These are phyloP conservation scores for Enteromius argenteus DNA, from an alignment of 2,797 vertebrate genomes.

Conservation along the genomic window DNA sequence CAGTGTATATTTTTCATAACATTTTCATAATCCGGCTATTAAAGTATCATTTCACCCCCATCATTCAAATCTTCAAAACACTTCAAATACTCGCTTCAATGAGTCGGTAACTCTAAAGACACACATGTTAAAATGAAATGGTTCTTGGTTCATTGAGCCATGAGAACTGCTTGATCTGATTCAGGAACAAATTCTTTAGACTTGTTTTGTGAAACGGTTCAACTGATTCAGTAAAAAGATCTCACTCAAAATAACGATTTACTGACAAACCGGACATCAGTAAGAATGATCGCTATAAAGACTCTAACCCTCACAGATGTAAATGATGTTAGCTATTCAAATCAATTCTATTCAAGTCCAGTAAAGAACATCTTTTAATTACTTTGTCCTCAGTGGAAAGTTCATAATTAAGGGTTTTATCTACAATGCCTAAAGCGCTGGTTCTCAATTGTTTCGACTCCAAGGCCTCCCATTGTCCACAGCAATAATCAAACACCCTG, in stretches of 20 bases:
- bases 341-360: slow-evolving; percentile 8
- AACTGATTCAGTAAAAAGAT: slow-evolving; percentile 17
- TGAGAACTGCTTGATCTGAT: not conserved
- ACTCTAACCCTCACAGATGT: not conserved
- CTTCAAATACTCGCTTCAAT: not conserved
- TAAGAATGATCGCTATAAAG: not conserved
- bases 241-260: not conserved
- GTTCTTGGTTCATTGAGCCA: not conserved
- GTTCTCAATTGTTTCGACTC: not conserved
- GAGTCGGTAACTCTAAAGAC: not conserved
- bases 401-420: not conserved
- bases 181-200: not conserved
- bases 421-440: not conserved
- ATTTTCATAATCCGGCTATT: slow-evolving; percentile 3
- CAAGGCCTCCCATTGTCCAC: not conserved
- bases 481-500: not conserved
- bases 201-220: not conserved
- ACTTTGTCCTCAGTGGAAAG: slow-evolving; percentile 12
- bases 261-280: not conserved
- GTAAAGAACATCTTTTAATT: not conserved
- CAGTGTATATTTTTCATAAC: not conserved
- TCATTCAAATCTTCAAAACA: slow-evolving; percentile 14
- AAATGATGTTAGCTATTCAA: not conserved
- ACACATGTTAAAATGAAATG: not conserved
- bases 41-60: not conserved